A percentile compares a stretch with the other conserved stretches of the same genome.
phyloP scores from a whole-genome alignment of 2,113 vertebrate species.

The Osmerus mordax region DNA sequence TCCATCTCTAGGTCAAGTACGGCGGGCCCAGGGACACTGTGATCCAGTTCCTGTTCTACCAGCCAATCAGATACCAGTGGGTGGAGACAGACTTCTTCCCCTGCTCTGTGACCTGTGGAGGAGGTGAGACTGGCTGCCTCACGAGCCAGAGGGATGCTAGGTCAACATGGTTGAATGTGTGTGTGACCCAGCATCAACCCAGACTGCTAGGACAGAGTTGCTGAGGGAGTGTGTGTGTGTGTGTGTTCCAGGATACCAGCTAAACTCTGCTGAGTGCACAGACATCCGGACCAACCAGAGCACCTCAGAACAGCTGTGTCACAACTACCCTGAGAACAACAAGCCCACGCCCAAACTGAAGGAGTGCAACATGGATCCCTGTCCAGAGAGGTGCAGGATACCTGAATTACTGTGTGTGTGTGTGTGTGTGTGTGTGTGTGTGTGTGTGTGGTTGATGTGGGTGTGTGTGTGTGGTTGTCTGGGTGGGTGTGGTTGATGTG shows the following conservation, averaged over 20 bases:
- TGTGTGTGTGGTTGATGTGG: no score
- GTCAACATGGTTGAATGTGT: no score
- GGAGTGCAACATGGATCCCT: conserved; percentile 93
- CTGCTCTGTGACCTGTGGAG: conserved; percentile 90
- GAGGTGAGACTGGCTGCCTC: conserved; percentile 73
- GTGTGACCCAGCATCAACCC: not conserved
- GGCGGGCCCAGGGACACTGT: conserved; percentile 78
- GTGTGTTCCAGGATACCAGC: conserved; percentile 81
- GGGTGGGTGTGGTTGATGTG: no score
- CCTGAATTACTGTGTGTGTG: no score
- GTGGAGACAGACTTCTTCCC: conserved; percentile 94
- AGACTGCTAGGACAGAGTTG: not conserved
- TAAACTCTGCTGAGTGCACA: conserved; percentile 89
- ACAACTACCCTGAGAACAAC: conserved; percentile 86
- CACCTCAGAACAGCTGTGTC: conserved; percentile 84
- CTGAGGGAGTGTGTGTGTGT: not conserved
- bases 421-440: no score
- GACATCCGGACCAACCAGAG: conserved; percentile 83
- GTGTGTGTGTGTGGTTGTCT: no score
- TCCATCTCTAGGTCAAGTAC: conserved; percentile 79
- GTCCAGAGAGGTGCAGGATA: conserved; percentile 79
- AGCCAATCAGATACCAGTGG: conserved; percentile 90
- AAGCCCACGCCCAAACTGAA: conserved; percentile 91
- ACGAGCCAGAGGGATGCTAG: no score
- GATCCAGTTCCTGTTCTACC: conserved; percentile 90